phyloP scores from a whole-genome alignment of 1,140 invertebrate genomes.

The Zophobas morio region DNA sequence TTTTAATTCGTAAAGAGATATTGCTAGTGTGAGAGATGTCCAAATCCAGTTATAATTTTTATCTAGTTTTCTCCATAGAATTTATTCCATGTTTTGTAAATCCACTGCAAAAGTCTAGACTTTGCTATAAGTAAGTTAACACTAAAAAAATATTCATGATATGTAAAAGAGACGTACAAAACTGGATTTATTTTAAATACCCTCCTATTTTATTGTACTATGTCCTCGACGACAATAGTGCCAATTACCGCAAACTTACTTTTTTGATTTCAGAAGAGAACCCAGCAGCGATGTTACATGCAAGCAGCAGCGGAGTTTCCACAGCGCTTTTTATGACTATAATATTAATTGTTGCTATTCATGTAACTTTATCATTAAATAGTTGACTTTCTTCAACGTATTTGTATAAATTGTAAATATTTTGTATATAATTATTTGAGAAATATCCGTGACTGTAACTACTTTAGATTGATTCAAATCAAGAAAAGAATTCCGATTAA shows the following conservation, averaged over 20 bases:
- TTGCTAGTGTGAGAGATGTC: too few relatives aligned
- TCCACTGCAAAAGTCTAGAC: too few relatives aligned
- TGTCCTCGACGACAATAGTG: too few relatives aligned
- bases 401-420: slow-evolving; percentile 27
- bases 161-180: too few relatives aligned
- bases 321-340: slow-evolving; percentile 51
- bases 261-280: slow-evolving; percentile 57
- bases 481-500: slow-evolving; percentile 14
- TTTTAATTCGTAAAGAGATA: too few relatives aligned
- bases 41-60: too few relatives aligned
- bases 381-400: slow-evolving; percentile 36
- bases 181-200: too few relatives aligned
- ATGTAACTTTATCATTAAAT: slow-evolving; percentile 31
- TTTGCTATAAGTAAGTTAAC: too few relatives aligned
- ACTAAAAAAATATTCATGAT: too few relatives aligned
- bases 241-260: background rate
- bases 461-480: slow-evolving; percentile 11
- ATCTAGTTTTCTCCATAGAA: too few relatives aligned
- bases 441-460: slow-evolving; percentile 1
- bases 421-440: slow-evolving; percentile 15
- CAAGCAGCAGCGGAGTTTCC: slow-evolving; percentile 51
- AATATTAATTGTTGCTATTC: slow-evolving; percentile 39
- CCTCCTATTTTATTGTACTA: too few relatives aligned
- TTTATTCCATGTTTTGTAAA: too few relatives aligned
- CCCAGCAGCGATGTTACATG: slow-evolving; percentile 59